Percentiles rank a stretch among this genome's conserved stretches.
phyloP scores from a whole-genome alignment of 2,113 vertebrate species.

The Grammomys dolichurus region DNA sequence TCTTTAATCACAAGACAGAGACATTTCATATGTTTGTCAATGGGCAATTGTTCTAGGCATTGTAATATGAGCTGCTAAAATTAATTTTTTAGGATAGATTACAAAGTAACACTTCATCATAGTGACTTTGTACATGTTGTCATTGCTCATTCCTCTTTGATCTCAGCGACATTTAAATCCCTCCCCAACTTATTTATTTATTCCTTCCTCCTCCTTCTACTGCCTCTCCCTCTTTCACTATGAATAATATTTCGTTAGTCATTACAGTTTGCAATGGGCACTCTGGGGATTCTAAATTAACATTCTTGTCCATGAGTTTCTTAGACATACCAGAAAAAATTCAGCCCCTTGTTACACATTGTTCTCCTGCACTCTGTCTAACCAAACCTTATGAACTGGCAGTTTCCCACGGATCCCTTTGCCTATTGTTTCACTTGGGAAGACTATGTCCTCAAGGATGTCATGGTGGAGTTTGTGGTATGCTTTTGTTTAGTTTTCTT shows the following conservation, averaged over 20 bases:
- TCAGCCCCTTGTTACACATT: not conserved
- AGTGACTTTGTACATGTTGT: not conserved
- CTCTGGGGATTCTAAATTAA: not conserved
- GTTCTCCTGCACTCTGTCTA: not conserved
- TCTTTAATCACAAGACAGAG: conserved; percentile 46
- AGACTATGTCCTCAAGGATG: not conserved
- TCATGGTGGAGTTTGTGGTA: too few species aligned
- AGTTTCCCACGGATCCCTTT: not conserved
- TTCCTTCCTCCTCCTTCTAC: not conserved
- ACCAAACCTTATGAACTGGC: not conserved
- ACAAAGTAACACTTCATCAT: not conserved
- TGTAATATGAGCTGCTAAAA: not conserved
- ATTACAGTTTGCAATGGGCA: not conserved
- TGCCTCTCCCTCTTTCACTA: not conserved
- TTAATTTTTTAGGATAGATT: not conserved
- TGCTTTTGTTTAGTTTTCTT: not conserved
- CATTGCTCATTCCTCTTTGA: not conserved
- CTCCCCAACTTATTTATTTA: not conserved
- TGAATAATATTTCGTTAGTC: not conserved
- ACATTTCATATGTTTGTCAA: conserved; percentile 46
- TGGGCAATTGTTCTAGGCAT: not conserved
- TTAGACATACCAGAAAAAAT: not conserved
- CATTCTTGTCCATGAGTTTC: not conserved
- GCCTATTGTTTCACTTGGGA: not conserved
- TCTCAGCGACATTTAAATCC: not conserved